phyloP scores from a whole-genome alignment of 2,888 invertebrate genomes.

The Molorchus minor region DNA sequence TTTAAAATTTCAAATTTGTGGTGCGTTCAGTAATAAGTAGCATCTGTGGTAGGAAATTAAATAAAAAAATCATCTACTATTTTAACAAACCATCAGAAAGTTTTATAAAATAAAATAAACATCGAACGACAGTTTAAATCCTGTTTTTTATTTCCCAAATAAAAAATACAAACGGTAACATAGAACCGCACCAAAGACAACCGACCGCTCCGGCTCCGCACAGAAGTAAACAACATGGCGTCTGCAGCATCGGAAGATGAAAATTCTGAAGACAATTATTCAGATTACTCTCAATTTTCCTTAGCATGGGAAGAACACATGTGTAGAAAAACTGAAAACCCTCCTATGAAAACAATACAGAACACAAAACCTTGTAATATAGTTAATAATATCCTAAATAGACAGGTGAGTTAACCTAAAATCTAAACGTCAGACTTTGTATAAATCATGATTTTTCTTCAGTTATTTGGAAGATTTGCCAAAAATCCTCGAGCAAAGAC shows the following conservation, averaged over 20 bases:
- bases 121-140: too few species aligned
- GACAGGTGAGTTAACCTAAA: conserved; percentile 56
- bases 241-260: conserved; percentile 50
- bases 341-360: conserved; percentile 28
- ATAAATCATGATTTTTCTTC: conserved; percentile 43
- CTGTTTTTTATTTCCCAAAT: too few species aligned
- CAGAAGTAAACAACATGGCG: conserved; percentile 53
- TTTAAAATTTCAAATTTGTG: too few species aligned
- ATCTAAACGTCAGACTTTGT: conserved; percentile 38
- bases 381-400: conserved; percentile 49
- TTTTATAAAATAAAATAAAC: too few species aligned
- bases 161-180: too few species aligned
- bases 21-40: too few species aligned
- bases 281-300: conserved; percentile 51
- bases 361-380: conserved; percentile 45
- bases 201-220: too few species aligned
- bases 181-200: too few species aligned
- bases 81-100: too few species aligned
- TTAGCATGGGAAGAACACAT: conserved; percentile 42
- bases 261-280: conserved; percentile 52
- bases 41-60: too few species aligned
- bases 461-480: conserved; percentile 60
- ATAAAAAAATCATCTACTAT: too few species aligned
- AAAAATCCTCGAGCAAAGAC: conserved; percentile 59
- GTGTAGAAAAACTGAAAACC: conserved; percentile 42